Evolutionary conservation across 2,113 vertebrate species (phyloP).

Genomic region (Pseudorectes ferrugineus): DNA sequence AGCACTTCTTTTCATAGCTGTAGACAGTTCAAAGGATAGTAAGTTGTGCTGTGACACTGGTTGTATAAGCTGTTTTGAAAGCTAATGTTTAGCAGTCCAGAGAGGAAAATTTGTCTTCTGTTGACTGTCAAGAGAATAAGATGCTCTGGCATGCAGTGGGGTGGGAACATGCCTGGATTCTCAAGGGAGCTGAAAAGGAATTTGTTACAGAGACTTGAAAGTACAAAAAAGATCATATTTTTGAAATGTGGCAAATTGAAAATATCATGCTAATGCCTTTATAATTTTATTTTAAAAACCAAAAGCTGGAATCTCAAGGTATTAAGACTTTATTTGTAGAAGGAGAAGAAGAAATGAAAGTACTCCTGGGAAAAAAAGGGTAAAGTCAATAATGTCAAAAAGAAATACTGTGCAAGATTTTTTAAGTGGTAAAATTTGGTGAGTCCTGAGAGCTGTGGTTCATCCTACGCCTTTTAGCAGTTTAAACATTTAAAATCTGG

Average conservation of each 20-base stretch:
- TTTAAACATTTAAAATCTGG: background rate
- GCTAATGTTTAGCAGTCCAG: background rate
- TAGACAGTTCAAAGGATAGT: background rate
- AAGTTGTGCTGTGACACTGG: background rate
- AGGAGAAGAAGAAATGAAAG: background rate
- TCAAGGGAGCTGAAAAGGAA: background rate
- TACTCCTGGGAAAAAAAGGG: background rate
- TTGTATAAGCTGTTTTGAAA: background rate
- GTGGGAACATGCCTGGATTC: background rate
- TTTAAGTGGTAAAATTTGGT: background rate
- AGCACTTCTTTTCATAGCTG: background rate
- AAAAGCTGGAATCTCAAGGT: background rate
- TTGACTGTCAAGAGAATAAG: background rate
- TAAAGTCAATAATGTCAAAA: background rate
- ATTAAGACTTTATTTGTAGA: background rate
- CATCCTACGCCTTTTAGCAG: background rate
- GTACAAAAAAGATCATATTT: background rate
- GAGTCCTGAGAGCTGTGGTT: background rate
- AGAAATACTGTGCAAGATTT: background rate
- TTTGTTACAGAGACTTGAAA: background rate
- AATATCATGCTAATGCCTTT: background rate
- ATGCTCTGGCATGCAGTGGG: background rate
- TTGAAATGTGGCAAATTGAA: background rate
- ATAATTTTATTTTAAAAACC: background rate
- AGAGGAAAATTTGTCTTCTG: background rate